Base-by-base conservation (phyloP, 2,888 invertebrate species). In the Lepidocyrtinus sp. region DNA sequence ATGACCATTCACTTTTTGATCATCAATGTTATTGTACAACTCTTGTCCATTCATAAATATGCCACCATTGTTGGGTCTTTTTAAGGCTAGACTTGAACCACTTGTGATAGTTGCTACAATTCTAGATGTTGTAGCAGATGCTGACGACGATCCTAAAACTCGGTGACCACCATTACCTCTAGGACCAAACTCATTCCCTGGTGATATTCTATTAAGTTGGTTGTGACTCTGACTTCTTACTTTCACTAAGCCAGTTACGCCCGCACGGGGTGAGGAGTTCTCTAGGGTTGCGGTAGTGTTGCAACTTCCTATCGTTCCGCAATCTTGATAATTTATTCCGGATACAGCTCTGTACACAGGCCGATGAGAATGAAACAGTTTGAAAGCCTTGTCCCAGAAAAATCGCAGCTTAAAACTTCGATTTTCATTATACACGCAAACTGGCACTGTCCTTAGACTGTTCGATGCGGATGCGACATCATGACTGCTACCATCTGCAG, bases 371-470 rank as follows among this genome's bases (percentile, higher is more conserved):
- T 85, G 83, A 67, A 86, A 86, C 26, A 86, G 69, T 74, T 86
- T 86, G 75, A 86, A 86, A 2, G 86, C 86, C 69, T 86, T 85
- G 82, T 86, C 85, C 86, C 86, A 86, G 22, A 86, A 83, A 74
- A 86, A 86, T 27, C 85, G 65, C 36, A 86, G 71, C 65, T 86
- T 86, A 12, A 86, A 82, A 74, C 86, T 86, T 5, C 82, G 81
- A 65, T 84, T 86, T n/a, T 85, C 80, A 67, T 84, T 85, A 73
- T 84, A 83, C 36, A 86, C 80, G 55, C 84, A 83, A 3, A 86
- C 86, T 2, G 85, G 86, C 12, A 86, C 85, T 27, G 65, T 82
- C 27, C 86, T 55, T 55, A 84, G 61, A 25, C 81, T 75, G 19
- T 80, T 74, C n/a, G 50, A 22, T 67, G 46, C 21, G 9, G 55